These are phyloP conservation scores for Phallusia fumigata DNA, from an alignment of 23 tunicate species.

Conservation along the genomic window DNA sequence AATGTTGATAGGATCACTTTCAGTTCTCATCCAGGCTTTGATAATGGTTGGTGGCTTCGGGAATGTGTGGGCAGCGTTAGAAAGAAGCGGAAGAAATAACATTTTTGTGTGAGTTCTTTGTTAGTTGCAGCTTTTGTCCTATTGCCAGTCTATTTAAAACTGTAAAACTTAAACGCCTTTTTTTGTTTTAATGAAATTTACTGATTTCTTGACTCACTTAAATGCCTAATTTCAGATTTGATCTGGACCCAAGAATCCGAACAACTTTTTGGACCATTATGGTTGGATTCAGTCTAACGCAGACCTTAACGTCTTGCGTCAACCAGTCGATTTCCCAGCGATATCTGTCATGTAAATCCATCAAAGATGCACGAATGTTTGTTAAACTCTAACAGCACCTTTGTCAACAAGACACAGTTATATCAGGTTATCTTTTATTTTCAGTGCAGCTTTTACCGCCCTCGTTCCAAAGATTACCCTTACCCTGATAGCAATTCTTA, in stretches of 20 bases:
- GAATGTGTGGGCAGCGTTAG: conserved; percentile 2
- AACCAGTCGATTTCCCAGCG: conserved; percentile 12
- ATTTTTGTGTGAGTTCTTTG: conserved; percentile 30
- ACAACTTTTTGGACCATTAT: conserved; percentile 7
- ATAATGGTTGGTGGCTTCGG: conserved; percentile 24
- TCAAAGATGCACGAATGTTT: conserved; percentile 21
- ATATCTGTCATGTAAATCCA: conserved; percentile 29
- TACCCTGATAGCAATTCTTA: not conserved
- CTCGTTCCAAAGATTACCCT: not conserved
- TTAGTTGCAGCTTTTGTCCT: too few species aligned
- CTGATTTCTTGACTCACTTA: not conserved
- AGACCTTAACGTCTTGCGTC: not conserved
- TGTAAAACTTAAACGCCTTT: not conserved
- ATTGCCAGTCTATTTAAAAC: too few species aligned
- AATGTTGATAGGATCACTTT: conserved; percentile 27
- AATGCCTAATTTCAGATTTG: conserved; percentile 27
- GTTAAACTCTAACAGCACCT: not conserved
- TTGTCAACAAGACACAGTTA: not conserved
- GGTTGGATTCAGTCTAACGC: not conserved
- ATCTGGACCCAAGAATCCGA: conserved; percentile 23
- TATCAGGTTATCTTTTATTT: not conserved
- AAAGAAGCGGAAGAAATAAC: conserved; percentile 37
- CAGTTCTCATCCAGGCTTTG: conserved; percentile 3
- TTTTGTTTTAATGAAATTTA: not conserved
- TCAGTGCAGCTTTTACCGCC: conserved; percentile 8